Percentiles rank a stretch among this genome's conserved stretches.
These are phyloP conservation scores for Callinectes sapidus DNA, from an alignment of 2,888 invertebrate genomes.

Conservation along the genomic window DNA sequence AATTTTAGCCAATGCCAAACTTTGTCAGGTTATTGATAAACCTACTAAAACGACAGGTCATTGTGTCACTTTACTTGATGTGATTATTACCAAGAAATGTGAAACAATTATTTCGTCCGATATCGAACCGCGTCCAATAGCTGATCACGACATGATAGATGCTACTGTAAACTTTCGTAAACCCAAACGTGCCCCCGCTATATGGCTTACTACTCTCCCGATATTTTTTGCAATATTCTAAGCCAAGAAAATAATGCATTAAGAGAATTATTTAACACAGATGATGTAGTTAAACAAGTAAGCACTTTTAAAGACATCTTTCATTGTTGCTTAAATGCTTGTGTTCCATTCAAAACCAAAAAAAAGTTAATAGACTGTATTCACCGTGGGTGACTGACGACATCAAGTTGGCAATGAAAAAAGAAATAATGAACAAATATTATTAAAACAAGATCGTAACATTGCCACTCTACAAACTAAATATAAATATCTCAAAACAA, in stretches of 20 bases:
- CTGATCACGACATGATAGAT: not conserved
- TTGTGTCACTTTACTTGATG: not conserved
- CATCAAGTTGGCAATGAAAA: not conserved
- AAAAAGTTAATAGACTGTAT: not conserved
- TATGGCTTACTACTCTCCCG: not conserved
- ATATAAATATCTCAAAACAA: not conserved
- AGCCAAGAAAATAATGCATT: not conserved
- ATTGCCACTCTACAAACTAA: not conserved
- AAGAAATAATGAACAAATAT: slow-evolving; percentile 3
- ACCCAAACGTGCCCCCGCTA: not conserved
- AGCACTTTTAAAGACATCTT: not conserved
- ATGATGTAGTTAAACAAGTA: not conserved
- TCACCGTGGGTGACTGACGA: not conserved
- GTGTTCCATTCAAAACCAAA: not conserved
- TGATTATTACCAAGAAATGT: not conserved
- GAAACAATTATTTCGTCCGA: not conserved
- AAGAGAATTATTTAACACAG: not conserved
- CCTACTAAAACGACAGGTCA: not conserved
- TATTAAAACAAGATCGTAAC: not conserved
- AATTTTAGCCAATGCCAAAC: not conserved
- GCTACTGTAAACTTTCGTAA: not conserved
- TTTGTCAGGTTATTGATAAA: not conserved
- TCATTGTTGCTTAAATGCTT: not conserved
- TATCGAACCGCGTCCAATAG: not conserved
- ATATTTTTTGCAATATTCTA: not conserved